Evolutionary conservation across 1,140 invertebrate species (phyloP), one percentile per base, ranked within the genome.

Genomic region (Stenopsyche tienmushanensis): DNA sequence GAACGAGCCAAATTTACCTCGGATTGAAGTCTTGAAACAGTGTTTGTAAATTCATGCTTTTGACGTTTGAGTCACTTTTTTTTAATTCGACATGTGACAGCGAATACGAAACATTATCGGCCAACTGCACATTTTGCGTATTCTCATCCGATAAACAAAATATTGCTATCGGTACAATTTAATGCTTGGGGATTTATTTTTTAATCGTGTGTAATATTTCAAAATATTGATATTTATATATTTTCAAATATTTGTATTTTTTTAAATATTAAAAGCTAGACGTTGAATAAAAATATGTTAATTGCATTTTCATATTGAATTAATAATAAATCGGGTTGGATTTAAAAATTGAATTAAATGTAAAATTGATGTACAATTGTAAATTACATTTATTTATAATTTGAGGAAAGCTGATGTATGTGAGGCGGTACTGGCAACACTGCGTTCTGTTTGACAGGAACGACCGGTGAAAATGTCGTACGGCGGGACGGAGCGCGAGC

Each of bases 11-110:
- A n/a, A 72, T 64, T 76, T 82, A 94, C 93, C 92, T 94, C 65
- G 92, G 91, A 85, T 95, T 94, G 77, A 94, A 95, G 79, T 94
- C 92, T 80, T 93, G 90, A 82, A 94, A 94, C 71, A 94, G 78
- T 72, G 89, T 89, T 82, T 93, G 91, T 71, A 94, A 84, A 86
- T 94, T 94, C 92, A 92, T 93, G 53, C 76, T 79, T 71, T 71
- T 71, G 69, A 71, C 69, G 69, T 71, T 65, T 70, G 34, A 54
- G 54, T 39, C 49, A 52, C 26, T 57, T 57, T 57, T 15, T 57
- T 44, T 58, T 21, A 57, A 57, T 20, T 44, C 18, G 39, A 29
- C 26, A 25, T 55, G n/a, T n/a, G 24, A n/a, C 3, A 2, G 2
- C 18, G 15, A 10, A 1, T 20, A 9, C 23, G 5, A 3, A 5